Percentiles rank a stretch among this genome's conserved stretches.
Evolutionary conservation across 2,888 invertebrate genomes (phyloP).

Genomic region (Fragum fragum): DNA sequence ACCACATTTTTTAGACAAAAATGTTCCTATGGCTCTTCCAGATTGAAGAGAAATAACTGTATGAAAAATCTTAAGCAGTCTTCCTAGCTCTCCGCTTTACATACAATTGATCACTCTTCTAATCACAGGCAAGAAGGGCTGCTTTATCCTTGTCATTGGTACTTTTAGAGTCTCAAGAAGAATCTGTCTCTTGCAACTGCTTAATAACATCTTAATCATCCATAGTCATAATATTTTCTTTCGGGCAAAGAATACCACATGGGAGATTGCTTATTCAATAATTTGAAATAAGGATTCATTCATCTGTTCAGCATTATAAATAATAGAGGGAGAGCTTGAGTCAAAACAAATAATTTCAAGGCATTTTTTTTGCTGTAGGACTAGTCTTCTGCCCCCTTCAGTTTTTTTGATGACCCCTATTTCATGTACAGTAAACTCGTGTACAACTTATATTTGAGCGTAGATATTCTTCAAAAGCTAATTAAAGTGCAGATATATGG

Average conservation of each 20-base stretch:
- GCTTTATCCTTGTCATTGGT: neutral
- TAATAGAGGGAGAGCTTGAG: conserved; percentile 13
- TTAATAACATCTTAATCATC: neutral
- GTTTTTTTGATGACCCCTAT: neutral
- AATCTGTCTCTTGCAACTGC: neutral
- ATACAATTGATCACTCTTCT: conserved; percentile 15
- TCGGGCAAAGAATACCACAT: conserved; percentile 33
- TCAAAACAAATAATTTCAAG: conserved; percentile 15
- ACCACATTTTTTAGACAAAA: neutral
- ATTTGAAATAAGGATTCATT: neutral
- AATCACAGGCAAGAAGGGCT: neutral
- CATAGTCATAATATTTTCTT: conserved; percentile 18
- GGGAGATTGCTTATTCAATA: neutral
- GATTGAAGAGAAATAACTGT: conserved; percentile 1
- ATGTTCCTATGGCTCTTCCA: neutral
- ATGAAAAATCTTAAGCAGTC: conserved; percentile 27
- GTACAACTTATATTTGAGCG: neutral
- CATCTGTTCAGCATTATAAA: neutral
- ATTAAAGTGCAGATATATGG: neutral
- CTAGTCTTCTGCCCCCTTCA: neutral
- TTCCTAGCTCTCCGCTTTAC: conserved; percentile 15
- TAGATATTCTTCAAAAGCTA: conserved; percentile 16
- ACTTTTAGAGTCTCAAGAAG: conserved; percentile 24
- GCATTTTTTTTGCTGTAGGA: neutral
- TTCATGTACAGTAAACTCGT: neutral